Percentiles rank a stretch among this genome's conserved stretches.
phyloP scores from a whole-genome alignment of 2,888 invertebrate genomes.

The Drosophila suboccidentalis region DNA sequence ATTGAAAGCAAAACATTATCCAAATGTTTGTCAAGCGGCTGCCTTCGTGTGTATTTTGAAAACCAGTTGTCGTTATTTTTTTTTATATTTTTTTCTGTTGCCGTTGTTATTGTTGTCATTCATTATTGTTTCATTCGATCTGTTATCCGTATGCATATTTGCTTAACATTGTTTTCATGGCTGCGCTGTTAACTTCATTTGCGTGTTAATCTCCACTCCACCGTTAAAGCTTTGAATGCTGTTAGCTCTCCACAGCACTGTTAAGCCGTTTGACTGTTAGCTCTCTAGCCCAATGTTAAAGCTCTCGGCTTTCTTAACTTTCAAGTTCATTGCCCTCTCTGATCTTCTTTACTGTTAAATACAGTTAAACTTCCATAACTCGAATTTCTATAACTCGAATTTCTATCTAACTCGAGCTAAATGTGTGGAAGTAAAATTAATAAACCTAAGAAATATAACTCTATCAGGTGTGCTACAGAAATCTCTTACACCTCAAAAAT shows the following conservation, averaged over 20 bases:
- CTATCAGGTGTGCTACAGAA: no score
- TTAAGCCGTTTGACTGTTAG: neutral
- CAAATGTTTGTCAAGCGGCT: constrained; percentile 53
- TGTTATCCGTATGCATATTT: constrained; percentile 46
- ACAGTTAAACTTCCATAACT: no score
- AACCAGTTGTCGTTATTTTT: constrained; percentile 64
- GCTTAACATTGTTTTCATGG: constrained; percentile 74
- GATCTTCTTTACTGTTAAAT: neutral
- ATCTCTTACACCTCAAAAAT: no score
- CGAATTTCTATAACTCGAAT: no score
- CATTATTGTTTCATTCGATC: constrained; percentile 21
- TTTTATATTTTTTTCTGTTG: constrained; percentile 5
- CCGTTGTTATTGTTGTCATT: constrained; percentile 25
- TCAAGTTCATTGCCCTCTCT: neutral
- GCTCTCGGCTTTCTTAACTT: neutral
- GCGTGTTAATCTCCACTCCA: neutral
- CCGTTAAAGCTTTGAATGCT: neutral
- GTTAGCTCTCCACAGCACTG: neutral
- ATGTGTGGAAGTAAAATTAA: no score
- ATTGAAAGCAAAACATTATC: constrained; percentile 52
- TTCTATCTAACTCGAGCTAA: no score
- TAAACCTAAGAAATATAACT: no score
- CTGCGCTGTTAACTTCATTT: constrained; percentile 30
- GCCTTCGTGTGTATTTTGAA: constrained; percentile 42
- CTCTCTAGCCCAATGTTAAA: neutral